Evolutionary conservation across 2,888 invertebrate genomes (phyloP).

Genomic region (Leptopterna dolabrata): DNA sequence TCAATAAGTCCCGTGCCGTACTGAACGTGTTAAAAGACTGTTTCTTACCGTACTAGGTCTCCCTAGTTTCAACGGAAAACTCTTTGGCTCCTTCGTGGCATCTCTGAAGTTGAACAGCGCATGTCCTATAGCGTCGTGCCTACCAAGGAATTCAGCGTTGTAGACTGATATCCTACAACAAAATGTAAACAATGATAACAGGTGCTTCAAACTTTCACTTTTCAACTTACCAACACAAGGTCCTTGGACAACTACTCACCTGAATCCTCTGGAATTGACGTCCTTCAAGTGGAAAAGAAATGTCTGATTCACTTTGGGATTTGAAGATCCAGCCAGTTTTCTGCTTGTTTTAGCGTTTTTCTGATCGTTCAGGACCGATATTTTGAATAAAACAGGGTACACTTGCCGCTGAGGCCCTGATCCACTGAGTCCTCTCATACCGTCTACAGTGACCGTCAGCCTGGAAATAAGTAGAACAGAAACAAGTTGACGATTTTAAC

Average conservation of each 20-base stretch:
- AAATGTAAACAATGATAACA: background rate
- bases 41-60: slow-evolving; percentile 59
- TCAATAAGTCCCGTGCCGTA: background rate
- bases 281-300: slow-evolving; percentile 64
- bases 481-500: no score
- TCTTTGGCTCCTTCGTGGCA: slow-evolving; percentile 33
- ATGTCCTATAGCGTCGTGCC: slow-evolving; percentile 65
- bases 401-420: slow-evolving; percentile 62
- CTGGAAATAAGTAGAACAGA: no score
- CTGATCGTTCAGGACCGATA: slow-evolving; percentile 63
- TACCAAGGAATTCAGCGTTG: slow-evolving; percentile 64
- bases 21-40: background rate
- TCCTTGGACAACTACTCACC: slow-evolving; percentile 59
- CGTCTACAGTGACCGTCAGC: slow-evolving; percentile 63
- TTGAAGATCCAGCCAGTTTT: slow-evolving; percentile 60
- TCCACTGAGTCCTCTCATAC: slow-evolving; percentile 64
- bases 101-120: slow-evolving; percentile 61
- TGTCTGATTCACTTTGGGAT: slow-evolving; percentile 63
- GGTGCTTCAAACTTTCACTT: no score
- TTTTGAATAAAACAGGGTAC: slow-evolving; percentile 64
- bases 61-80: slow-evolving; percentile 33
- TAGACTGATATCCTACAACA: slow-evolving; percentile 64
- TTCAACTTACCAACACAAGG: no score
- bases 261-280: slow-evolving; percentile 62
- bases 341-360: slow-evolving; percentile 60